Evolutionary conservation across 2,113 vertebrate genomes (phyloP), one percentile per base, ranked within the genome.

Genomic region (Phycodurus eques): DNA sequence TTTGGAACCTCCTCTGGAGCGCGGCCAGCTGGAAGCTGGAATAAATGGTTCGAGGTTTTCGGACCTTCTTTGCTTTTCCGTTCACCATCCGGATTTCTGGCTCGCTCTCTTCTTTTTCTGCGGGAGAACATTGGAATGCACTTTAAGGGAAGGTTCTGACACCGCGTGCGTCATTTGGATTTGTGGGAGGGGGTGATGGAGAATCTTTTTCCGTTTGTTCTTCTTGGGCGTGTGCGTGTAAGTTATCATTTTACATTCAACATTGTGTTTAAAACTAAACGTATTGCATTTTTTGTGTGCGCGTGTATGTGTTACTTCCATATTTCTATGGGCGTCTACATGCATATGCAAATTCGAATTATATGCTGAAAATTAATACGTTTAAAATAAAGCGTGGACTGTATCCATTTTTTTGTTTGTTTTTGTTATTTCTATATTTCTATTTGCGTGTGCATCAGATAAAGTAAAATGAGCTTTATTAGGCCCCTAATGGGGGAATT

Each of bases 21-120:
- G 97, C 96, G 1, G 96, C 96, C 92, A 99, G 92, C 82, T 99
- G 97, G 91, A 99, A 98, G 74, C 97, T 99, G 85, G 97, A 99
- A 83, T 99, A 99, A 91, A 99, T 99, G 72, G 97, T 99, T 54
- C 97, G 92, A 47, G 97, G 97, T 90, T 99, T 99, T 75, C 97
- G 91, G 72, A 99, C 95, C 92, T 99, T 99, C 94, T 99, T 99
- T 92, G 96, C 96, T 90, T 99, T 99, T 69, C 97, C 97, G 81
- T 98, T 98, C 61, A 98, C 96, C 87, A 99, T 97, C 79, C 97
- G 94, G 75, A 98, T 95, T 92, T 98, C 97, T 57, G 96, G 95
- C 87, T 99, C 96, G 42, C 94, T 94, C 59, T 99, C 96, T 82
- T 98, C 97, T 92, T 98, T 99, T 86, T 98, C 97, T 95, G 90